phyloP scores from a whole-genome alignment of 2,113 vertebrate genomes.

The Perognathus longimembris region DNA sequence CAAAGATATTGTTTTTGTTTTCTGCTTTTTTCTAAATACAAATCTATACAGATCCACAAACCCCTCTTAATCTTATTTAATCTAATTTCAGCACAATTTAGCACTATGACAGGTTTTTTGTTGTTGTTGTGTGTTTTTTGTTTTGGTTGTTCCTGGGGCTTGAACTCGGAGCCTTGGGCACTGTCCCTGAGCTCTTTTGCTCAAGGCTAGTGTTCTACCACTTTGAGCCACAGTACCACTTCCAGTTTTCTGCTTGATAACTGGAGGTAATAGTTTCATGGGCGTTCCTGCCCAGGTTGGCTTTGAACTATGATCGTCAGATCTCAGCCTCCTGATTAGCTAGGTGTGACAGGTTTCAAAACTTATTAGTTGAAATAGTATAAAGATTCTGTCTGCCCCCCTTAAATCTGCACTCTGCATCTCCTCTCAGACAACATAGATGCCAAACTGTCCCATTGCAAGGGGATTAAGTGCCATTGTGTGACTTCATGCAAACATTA shows the following conservation, averaged over 20 bases:
- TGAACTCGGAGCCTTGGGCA: no score
- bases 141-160: no score
- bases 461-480: neutral
- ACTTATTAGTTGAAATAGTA: neutral
- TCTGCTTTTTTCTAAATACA: neutral
- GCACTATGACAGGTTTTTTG: neutral
- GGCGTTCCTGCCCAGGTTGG: no score
- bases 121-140: no score
- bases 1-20: neutral
- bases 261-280: no score
- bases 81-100: constrained; percentile 34
- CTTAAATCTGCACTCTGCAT: neutral
- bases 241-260: no score
- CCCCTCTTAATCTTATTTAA: constrained; percentile 14
- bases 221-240: no score
- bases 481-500: neutral
- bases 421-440: neutral
- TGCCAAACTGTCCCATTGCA: neutral
- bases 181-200: no score
- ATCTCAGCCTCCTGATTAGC: no score
- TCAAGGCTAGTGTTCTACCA: no score
- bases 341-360: neutral
- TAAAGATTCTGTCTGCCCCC: neutral
- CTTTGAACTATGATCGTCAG: no score
- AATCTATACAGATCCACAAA: neutral